Base-by-base conservation (phyloP, 2,797 vertebrate species). In the Gila robusta region DNA sequence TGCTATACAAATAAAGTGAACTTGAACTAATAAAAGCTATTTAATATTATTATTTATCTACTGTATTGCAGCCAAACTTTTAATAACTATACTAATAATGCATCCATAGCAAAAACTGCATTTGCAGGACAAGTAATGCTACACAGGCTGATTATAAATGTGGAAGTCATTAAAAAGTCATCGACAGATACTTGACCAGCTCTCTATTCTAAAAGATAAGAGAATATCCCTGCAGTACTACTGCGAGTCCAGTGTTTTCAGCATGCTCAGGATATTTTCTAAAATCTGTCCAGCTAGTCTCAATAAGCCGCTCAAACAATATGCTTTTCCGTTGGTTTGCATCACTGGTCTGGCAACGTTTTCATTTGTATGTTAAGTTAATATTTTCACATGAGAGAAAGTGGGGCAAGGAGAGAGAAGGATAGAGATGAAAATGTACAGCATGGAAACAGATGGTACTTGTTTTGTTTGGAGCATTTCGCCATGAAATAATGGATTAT, bases 301-400 rank as follows among this genome's bases (percentile, higher is more conserved):
- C 67, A 47, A 47, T 79, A 85, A 85, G 62, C 83, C 56, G 16
- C 77, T 85, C 77, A 85, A 49, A 86, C 69, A 79, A 79, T 62
- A 47, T 12, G 39, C 52, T 73, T 74, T 47, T 47, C 67, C 6
- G 62, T 79, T 32, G 76, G 66, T 47, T 79, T 72, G 74, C 70
- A 66, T 81, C 78, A 44, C 69, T 66, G 70, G 32, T 81, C 78
- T 52, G 56, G 69, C 54, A 26, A 81, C 32, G 71, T 59, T 66
- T 72, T 79, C 79, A 81, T 86, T 86, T 86, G 54, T 86, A 86
- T 86, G 79, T 86, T 86, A 86, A 80, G 78, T 81, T 86, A 14
- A 74, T 86, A 81, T 74, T 81, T 80, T 81, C 84, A 74, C 56
- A 81, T 67, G 78, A 86, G 49, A 70, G 76, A 56, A 79, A 62